Evolutionary conservation across 2,797 vertebrate species (phyloP).

Genomic region (Coilia nasus): DNA sequence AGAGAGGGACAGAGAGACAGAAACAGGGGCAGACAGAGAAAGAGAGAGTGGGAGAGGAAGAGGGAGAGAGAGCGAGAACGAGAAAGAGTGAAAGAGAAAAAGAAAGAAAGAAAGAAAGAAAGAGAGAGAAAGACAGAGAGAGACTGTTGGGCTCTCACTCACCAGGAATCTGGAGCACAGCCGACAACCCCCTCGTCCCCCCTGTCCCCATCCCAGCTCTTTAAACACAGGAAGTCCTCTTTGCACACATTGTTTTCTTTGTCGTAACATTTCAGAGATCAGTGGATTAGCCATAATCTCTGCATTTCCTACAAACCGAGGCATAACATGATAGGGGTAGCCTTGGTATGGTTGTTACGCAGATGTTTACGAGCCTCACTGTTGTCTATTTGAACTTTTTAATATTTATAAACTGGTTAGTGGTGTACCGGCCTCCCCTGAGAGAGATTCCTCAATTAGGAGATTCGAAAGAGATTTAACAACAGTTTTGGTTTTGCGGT

Average conservation of each 20-base stretch:
- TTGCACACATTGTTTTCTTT: conserved; percentile 78
- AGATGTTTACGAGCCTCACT: conserved; percentile 71
- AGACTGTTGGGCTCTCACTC: conserved; percentile 60
- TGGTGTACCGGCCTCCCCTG: conserved; percentile 52
- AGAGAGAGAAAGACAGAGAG: background rate
- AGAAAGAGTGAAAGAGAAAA: too few relatives aligned
- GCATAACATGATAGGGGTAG: conserved; percentile 71
- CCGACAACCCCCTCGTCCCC: conserved; percentile 29
- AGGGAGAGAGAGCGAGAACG: too few relatives aligned
- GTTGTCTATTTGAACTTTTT: conserved; percentile 52
- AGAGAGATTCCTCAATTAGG: conserved; percentile 60
- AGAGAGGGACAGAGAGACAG: background rate
- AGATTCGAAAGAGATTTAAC: conserved; percentile 54
- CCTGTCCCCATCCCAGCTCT: conserved; percentile 54
- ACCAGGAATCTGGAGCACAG: conserved; percentile 49
- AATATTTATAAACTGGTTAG: conserved; percentile 68
- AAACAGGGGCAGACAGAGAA: background rate
- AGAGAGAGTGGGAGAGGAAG: background rate
- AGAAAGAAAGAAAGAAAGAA: background rate
- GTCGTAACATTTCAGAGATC: conserved; percentile 79
- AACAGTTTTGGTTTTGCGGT: conserved; percentile 51
- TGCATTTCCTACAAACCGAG: conserved; percentile 69
- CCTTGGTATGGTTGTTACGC: conserved; percentile 68
- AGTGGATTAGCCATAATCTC: conserved; percentile 78
- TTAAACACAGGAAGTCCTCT: conserved; percentile 83